phyloP scores from a whole-genome alignment of 2,797 vertebrate species.

The Tokudaia muenninki region DNA sequence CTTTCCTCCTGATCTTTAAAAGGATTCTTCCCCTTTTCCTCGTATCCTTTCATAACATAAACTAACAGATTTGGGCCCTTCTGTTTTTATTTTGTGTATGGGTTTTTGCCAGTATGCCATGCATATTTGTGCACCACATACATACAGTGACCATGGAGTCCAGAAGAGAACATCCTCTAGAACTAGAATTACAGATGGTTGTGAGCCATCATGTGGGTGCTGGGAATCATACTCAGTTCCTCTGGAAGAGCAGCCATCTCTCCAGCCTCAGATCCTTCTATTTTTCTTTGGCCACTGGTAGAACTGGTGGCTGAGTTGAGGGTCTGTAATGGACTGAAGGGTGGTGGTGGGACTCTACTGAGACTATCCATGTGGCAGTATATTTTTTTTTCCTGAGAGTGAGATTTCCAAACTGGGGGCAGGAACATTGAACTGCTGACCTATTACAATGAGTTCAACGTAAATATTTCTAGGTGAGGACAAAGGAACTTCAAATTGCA shows the following conservation, averaged over 20 bases:
- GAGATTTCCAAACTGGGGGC: not conserved
- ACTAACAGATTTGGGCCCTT: not conserved
- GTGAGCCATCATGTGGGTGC: not conserved
- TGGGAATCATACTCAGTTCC: not conserved
- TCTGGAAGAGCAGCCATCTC: not conserved
- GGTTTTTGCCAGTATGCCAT: not conserved
- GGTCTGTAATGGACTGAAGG: not conserved
- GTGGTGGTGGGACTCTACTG: not conserved
- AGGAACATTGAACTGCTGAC: not conserved
- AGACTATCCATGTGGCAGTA: not conserved
- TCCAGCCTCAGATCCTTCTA: not conserved
- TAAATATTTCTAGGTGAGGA: not conserved
- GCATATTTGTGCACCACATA: not conserved
- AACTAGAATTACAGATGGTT: not conserved
- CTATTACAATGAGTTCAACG: not conserved
- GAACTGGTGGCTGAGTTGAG: accelerated
- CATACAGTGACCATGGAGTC: not conserved
- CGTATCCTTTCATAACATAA: not conserved
- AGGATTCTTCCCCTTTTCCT: not conserved
- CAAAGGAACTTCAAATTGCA: not conserved
- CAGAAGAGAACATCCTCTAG: not conserved
- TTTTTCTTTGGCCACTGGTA: not conserved
- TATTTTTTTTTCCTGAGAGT: accelerated
- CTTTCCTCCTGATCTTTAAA: not conserved
- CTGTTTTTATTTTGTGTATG: not conserved